Percentiles rank a stretch among this genome's conserved stretches.
Conservation (phyloP, 2,797 vertebrate genomes). For the Synaphobranchus kaupii region DNA sequence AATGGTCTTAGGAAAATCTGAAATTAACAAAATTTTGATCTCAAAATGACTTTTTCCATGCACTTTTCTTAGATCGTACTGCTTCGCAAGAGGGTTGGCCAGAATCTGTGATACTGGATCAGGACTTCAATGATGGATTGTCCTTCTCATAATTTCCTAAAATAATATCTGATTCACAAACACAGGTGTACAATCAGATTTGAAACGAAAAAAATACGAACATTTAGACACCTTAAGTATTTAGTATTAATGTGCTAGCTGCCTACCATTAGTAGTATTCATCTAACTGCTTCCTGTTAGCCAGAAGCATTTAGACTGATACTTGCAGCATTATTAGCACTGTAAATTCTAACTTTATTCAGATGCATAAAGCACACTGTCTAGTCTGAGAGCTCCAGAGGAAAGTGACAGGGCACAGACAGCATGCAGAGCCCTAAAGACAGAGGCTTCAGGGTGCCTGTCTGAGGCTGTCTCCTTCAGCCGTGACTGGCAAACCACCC, state of each 20-base stretch:
- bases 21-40: no score
- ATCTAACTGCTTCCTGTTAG: neutral
- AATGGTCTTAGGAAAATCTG: no score
- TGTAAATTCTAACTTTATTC: neutral
- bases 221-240: neutral
- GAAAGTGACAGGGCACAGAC: neutral
- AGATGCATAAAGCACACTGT: neutral
- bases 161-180: no score
- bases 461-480: conserved; percentile 12
- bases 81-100: neutral
- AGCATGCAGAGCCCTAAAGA: neutral
- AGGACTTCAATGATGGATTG: neutral
- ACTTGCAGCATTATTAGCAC: neutral
- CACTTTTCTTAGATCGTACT: neutral
- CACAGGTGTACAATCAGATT: neutral
- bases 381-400: conserved; percentile 4
- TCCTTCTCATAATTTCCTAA: neutral
- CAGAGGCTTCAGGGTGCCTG: neutral
- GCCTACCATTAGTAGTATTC: neutral
- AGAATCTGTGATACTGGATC: no score
- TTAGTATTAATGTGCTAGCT: neutral
- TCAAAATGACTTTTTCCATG: no score
- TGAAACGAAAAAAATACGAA: neutral
- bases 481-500: conserved; percentile 5
- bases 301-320: conserved; percentile 1